A percentile compares a stretch with the other conserved stretches of the same genome.
Conservation (phyloP, 2,113 vertebrate species). For the Cottus gobio region DNA sequence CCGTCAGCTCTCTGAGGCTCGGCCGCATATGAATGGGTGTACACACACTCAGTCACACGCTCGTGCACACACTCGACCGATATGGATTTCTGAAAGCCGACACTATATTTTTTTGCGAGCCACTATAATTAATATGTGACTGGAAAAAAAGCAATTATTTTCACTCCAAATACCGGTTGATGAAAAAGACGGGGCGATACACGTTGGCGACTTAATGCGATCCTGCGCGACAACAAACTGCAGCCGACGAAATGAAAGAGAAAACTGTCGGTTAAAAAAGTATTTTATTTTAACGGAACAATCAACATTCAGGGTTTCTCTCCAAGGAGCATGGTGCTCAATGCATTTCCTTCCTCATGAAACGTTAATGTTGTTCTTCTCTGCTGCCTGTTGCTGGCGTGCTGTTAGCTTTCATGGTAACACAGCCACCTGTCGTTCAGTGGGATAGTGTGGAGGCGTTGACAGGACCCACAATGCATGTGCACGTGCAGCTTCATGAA, state of each 20-base stretch:
- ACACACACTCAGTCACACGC: conserved; percentile 12
- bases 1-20: conserved; percentile 57
- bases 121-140: not conserved
- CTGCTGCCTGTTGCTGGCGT: not conserved
- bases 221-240: not conserved
- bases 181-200: not conserved
- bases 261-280: not conserved
- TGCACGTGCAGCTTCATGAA: not conserved
- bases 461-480: not conserved
- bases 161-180: not conserved
- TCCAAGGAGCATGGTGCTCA: not conserved
- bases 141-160: not conserved
- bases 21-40: conserved; percentile 45
- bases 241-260: not conserved
- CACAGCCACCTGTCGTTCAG: not conserved
- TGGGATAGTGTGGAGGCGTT: not conserved
- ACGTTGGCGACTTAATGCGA: not conserved
- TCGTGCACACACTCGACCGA: conserved; percentile 15
- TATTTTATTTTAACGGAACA: not conserved
- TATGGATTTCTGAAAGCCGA: not conserved
- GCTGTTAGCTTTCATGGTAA: not conserved
- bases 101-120: not conserved
- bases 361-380: not conserved
- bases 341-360: not conserved
- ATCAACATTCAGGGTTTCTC: not conserved